These are phyloP conservation scores for Lutraria lutraria DNA, from an alignment of 2,888 invertebrate genomes.

Conservation along the genomic window DNA sequence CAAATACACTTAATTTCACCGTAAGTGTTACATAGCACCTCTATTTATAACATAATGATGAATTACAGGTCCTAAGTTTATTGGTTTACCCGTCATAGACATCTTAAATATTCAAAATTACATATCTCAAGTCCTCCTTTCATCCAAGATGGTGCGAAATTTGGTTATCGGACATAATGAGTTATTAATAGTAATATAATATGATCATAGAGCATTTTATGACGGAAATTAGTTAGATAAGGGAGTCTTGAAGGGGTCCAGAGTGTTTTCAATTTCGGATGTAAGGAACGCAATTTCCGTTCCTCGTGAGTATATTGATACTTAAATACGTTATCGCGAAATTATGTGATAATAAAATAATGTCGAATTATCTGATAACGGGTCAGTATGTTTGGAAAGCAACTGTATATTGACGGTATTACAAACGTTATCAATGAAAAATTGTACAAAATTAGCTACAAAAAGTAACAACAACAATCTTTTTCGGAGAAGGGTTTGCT, in stretches of 20 bases:
- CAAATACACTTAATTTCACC: constrained; percentile 32
- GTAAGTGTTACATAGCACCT: constrained; percentile 37
- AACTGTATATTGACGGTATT: no score
- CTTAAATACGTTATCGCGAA: neutral
- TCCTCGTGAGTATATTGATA: neutral
- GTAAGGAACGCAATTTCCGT: constrained; percentile 1
- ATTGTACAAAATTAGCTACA: no score
- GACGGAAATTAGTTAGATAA: constrained; percentile 43
- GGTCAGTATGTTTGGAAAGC: neutral
- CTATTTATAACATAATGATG: constrained; percentile 61
- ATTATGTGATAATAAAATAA: neutral
- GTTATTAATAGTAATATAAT: constrained; percentile 44
- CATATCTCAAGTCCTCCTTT: neutral
- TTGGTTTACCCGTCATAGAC: constrained; percentile 4
- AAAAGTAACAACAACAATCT: no score
- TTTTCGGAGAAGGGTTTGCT: no score
- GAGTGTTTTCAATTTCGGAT: neutral
- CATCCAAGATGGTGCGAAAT: neutral
- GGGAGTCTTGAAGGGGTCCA: constrained; percentile 13
- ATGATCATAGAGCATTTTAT: constrained; percentile 39
- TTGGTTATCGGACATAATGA: constrained; percentile 19
- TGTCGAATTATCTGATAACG: constrained; percentile 1
- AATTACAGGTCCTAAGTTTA: constrained; percentile 30
- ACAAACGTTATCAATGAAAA: no score
- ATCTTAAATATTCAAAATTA: neutral